These are phyloP conservation scores for Scaptomyza reducta DNA, from an alignment of 2,888 invertebrate genomes.

Conservation along the genomic window DNA sequence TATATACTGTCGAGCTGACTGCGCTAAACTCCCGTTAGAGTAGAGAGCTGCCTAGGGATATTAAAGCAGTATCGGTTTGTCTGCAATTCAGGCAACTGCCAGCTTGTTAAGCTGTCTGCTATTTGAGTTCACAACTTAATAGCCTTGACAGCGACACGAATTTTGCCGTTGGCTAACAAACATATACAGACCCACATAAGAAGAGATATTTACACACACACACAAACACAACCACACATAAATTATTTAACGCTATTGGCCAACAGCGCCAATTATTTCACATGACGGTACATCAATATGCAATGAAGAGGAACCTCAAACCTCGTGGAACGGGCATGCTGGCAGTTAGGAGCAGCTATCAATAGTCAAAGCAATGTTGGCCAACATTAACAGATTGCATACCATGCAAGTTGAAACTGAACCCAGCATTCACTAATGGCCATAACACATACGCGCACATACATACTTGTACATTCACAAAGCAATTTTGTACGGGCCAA, in stretches of 20 bases:
- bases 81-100: constrained; percentile 19
- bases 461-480: constrained; percentile 19
- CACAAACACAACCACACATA: constrained; percentile 39
- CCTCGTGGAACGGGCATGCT: background rate
- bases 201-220: constrained; percentile 16
- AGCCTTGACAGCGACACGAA: constrained; percentile 36
- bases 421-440: constrained; percentile 44
- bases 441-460: constrained; percentile 25
- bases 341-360: constrained; percentile 15
- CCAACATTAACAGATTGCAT: constrained; percentile 70
- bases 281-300: constrained; percentile 73
- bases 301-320: constrained; percentile 44
- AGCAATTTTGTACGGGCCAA: constrained; percentile 41
- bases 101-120: constrained; percentile 43
- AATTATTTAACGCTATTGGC: constrained; percentile 72
- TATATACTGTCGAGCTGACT: background rate
- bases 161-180: constrained; percentile 27
- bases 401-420: constrained; percentile 28
- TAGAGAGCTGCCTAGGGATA: constrained; percentile 1
- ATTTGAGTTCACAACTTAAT: constrained; percentile 60
- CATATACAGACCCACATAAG: background rate
- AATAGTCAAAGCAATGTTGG: constrained; percentile 36
- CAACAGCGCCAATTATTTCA: constrained; percentile 75
- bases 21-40: constrained; percentile 1
- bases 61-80: constrained; percentile 12